phyloP scores from a whole-genome alignment of 2,113 vertebrate species.

The Cacatua alba region DNA sequence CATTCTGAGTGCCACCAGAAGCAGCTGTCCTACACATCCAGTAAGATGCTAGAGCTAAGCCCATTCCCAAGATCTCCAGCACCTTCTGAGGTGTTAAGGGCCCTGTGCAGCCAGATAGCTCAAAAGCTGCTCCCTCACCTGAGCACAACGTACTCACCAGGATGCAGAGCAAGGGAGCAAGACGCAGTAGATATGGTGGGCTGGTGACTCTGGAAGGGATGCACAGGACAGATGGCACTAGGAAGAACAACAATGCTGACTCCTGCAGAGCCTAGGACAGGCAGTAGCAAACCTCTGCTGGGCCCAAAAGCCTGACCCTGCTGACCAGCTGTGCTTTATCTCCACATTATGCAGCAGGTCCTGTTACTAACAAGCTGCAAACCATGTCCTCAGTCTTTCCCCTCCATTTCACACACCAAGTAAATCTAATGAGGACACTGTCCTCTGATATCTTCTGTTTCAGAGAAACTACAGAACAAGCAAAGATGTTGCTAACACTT shows the following conservation, averaged over 20 bases:
- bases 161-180: neutral
- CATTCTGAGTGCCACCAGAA: neutral
- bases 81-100: neutral
- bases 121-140: neutral
- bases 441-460: constrained; percentile 28
- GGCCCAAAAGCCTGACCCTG: neutral
- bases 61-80: neutral
- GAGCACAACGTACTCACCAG: accelerated
- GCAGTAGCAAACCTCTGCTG: neutral
- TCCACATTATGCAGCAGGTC: neutral
- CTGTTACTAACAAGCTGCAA: neutral
- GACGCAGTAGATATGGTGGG: neutral
- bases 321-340: neutral
- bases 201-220: neutral
- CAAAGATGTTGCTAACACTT: constrained; percentile 56
- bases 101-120: accelerated
- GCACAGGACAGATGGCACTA: neutral
- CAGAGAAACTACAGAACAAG: constrained; percentile 50
- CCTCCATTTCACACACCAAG: neutral
- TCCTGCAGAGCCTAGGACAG: neutral
- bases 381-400: neutral
- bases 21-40: neutral
- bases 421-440: constrained; percentile 10
- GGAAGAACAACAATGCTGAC: accelerated
- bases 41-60: neutral